A percentile compares a stretch with the other conserved stretches of the same genome.
Evolutionary conservation across 1,140 invertebrate genomes (phyloP).

Genomic region (Wasmannia auropunctata): DNA sequence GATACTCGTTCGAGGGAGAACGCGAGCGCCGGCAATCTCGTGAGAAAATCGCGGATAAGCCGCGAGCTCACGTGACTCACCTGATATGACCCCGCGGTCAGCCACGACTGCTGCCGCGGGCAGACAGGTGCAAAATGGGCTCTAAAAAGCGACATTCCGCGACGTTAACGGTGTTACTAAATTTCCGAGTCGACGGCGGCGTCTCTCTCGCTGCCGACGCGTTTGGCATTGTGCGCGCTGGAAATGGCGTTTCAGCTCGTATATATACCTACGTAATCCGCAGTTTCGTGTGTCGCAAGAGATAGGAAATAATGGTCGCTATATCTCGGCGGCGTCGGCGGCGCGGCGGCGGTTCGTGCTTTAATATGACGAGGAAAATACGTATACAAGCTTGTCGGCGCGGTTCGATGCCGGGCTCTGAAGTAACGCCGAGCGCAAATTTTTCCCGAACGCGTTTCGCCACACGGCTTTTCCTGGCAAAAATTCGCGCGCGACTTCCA

Average conservation of each 20-base stretch:
- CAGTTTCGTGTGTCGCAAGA: conserved; percentile 54
- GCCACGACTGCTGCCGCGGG: conserved; percentile 32
- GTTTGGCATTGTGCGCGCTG: conserved; percentile 26
- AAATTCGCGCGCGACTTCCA: conserved; percentile 4
- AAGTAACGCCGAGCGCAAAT: background rate
- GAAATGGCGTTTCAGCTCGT: conserved; percentile 29
- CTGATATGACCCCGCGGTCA: conserved; percentile 47
- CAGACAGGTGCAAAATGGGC: conserved; percentile 51
- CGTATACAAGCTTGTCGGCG: conserved; percentile 43
- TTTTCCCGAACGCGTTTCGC: conserved; percentile 33
- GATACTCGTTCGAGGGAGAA: conserved; percentile 35
- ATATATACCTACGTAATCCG: conserved; percentile 49
- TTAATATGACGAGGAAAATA: conserved; percentile 52
- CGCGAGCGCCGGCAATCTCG: conserved; percentile 44
- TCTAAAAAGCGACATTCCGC: conserved; percentile 55
- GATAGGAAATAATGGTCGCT: conserved; percentile 42
- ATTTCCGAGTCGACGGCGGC: conserved; percentile 46
- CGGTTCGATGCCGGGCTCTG: conserved; percentile 7
- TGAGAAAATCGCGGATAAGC: conserved; percentile 55
- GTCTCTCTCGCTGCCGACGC: conserved; percentile 20
- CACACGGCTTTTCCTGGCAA: background rate
- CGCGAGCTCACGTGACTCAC: conserved; percentile 48
- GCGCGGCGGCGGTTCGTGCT: conserved; percentile 27
- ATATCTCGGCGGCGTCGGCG: conserved; percentile 27
- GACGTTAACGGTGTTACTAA: conserved; percentile 56